Evolutionary conservation across 1,140 invertebrate genomes (phyloP).

Genomic region (Bombus confusus): DNA sequence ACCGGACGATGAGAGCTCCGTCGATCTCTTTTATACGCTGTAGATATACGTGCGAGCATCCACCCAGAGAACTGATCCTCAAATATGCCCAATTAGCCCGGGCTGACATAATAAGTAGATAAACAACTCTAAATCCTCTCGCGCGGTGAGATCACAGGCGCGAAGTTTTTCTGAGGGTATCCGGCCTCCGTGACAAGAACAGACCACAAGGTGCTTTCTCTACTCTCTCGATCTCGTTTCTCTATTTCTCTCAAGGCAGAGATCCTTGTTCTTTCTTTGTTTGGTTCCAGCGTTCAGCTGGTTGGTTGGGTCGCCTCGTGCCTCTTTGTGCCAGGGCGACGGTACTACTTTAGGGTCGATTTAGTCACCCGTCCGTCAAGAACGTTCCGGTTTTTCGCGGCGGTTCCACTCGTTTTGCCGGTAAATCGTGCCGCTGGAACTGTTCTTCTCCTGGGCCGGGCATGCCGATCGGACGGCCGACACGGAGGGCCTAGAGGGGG

Average conservation of each 20-base stretch:
- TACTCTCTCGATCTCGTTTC: neutral
- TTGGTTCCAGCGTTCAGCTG: neutral
- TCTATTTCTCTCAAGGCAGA: neutral
- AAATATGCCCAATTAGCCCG: constrained; percentile 77
- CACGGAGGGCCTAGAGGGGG: neutral
- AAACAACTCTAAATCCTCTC: constrained; percentile 72
- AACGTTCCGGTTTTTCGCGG: constrained; percentile 63
- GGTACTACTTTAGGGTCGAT: constrained; percentile 74
- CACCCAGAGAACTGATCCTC: constrained; percentile 56
- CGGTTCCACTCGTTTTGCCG: constrained; percentile 47
- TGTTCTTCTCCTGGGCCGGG: constrained; percentile 34
- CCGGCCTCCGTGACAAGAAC: constrained; percentile 48
- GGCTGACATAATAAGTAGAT: constrained; percentile 77
- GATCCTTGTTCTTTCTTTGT: neutral
- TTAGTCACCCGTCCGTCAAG: constrained; percentile 70
- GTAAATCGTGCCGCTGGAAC: constrained; percentile 50
- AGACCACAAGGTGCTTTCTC: constrained; percentile 13
- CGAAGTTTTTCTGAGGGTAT: constrained; percentile 58
- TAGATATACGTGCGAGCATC: constrained; percentile 72
- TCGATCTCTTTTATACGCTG: constrained; percentile 35
- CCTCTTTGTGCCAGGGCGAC: constrained; percentile 52
- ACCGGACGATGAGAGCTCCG: neutral
- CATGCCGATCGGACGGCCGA: constrained; percentile 40
- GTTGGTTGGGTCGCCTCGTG: neutral
- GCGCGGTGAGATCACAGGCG: constrained; percentile 72